Conservation (phyloP, 2,113 vertebrate genomes). For the Mesocricetus auratus region DNA sequence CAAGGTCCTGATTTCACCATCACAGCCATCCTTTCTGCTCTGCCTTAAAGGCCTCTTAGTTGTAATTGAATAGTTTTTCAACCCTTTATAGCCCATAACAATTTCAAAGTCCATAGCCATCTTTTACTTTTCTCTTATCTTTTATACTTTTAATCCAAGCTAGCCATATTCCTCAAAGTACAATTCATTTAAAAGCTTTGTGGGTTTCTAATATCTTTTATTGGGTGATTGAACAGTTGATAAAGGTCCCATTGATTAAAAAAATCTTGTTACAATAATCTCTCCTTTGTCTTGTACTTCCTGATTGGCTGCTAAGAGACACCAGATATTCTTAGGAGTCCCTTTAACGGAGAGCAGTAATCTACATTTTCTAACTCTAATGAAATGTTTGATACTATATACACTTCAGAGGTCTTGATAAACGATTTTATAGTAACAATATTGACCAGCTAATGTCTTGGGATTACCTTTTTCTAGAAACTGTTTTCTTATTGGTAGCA, state of each 20-base stretch:
- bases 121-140: constrained; percentile 15
- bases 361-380: neutral
- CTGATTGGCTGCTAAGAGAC: neutral
- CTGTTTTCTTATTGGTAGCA: neutral
- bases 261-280: neutral
- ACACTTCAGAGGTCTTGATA: neutral
- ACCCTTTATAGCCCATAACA: neutral
- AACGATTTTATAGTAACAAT: neutral
- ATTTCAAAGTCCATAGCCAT: neutral
- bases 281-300: neutral
- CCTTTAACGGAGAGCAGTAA: neutral
- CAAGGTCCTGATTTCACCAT: neutral
- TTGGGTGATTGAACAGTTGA: neutral
- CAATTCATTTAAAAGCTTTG: neutral
- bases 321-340: neutral
- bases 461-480: neutral
- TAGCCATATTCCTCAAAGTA: neutral
- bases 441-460: neutral
- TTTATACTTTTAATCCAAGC: neutral
- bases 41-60: neutral
- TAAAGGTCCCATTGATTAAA: neutral
- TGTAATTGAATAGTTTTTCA: neutral
- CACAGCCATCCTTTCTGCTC: neutral
- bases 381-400: neutral
- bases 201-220: neutral